These are phyloP conservation scores for Lordiphosa clarofinis DNA, from an alignment of 1,140 invertebrate species.

Conservation along the genomic window DNA sequence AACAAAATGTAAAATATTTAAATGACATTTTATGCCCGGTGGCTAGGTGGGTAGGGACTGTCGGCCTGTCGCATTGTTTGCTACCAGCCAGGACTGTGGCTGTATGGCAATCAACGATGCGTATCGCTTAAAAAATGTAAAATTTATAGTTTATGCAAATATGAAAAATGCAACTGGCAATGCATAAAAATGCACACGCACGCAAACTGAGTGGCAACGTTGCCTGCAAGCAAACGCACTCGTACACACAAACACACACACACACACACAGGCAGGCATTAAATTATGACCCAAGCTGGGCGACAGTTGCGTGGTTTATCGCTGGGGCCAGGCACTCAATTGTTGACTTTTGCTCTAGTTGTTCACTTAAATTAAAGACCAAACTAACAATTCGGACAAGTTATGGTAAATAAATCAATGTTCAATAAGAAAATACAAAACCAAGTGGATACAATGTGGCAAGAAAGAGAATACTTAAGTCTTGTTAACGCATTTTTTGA, in stretches of 20 bases:
- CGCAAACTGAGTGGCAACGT: slow-evolving; percentile 64
- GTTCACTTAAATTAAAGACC: slow-evolving; percentile 47
- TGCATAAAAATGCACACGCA: slow-evolving; percentile 78
- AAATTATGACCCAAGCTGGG: slow-evolving; percentile 75
- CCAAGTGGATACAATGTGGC: no score
- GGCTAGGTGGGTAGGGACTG: not conserved
- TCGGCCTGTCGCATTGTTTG: slow-evolving; percentile 40
- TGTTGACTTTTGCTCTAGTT: slow-evolving; percentile 71
- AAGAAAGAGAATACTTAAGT: no score
- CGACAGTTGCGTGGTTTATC: slow-evolving; percentile 77
- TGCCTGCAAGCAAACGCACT: slow-evolving; percentile 22
- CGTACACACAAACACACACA: slow-evolving; percentile 29
- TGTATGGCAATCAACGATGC: slow-evolving; percentile 68
- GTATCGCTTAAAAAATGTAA: slow-evolving; percentile 78
- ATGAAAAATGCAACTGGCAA: slow-evolving; percentile 77
- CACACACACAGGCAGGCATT: slow-evolving; percentile 41
- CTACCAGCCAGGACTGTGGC: slow-evolving; percentile 10
- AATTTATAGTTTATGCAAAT: slow-evolving; percentile 79
- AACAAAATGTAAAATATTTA: slow-evolving; percentile 68
- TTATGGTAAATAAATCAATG: slow-evolving; percentile 12
- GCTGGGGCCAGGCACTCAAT: slow-evolving; percentile 63
- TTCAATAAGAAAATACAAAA: no score
- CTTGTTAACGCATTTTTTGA: no score
- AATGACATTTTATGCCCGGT: slow-evolving; percentile 48
- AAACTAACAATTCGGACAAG: slow-evolving; percentile 19